These are phyloP conservation scores for Clunio marinus DNA, from an alignment of 2,888 invertebrate genomes.

Conservation along the genomic window DNA sequence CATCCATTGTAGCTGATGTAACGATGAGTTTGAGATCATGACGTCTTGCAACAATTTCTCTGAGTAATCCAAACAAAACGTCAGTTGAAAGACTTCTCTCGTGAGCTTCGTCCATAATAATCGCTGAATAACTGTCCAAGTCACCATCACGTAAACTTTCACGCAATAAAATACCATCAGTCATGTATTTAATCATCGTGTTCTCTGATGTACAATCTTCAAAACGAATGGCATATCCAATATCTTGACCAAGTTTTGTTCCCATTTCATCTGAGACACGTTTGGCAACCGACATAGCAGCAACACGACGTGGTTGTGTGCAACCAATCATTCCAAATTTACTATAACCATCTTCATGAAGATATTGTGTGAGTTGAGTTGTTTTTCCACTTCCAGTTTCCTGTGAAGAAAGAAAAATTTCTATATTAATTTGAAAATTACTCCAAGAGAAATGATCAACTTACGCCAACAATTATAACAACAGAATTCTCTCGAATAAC, in stretches of 20 bases:
- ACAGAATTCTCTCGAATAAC: constrained; percentile 90
- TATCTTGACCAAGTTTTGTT: constrained; percentile 81
- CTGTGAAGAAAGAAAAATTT: not conserved
- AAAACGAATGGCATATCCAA: constrained; percentile 99
- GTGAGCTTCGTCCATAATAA: constrained; percentile 99
- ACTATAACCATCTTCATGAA: constrained; percentile 96
- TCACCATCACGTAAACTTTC: constrained; percentile 96
- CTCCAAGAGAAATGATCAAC: constrained; percentile 44
- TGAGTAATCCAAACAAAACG: constrained; percentile 90
- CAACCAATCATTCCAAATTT: constrained; percentile 92
- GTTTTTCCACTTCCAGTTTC: constrained; percentile 25
- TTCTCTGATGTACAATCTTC: constrained; percentile 96
- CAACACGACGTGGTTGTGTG: constrained; percentile 95
- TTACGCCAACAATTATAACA: constrained; percentile 82
- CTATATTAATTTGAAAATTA: constrained; percentile 14
- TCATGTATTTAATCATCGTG: constrained; percentile 97
- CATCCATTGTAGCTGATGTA: constrained; percentile 99
- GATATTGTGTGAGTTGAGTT: constrained; percentile 61
- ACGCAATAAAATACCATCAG: constrained; percentile 94
- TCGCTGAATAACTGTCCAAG: constrained; percentile 92
- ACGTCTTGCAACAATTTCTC: constrained; percentile 89
- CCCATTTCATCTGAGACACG: constrained; percentile 98
- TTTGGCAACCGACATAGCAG: constrained; percentile 99
- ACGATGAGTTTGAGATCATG: constrained; percentile 94
- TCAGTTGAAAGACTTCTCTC: constrained; percentile 97